A percentile compares a stretch with the other conserved stretches of the same genome.
These are phyloP conservation scores for Propsilocerus akamusi DNA, from an alignment of 1,140 invertebrate genomes.

Conservation along the genomic window DNA sequence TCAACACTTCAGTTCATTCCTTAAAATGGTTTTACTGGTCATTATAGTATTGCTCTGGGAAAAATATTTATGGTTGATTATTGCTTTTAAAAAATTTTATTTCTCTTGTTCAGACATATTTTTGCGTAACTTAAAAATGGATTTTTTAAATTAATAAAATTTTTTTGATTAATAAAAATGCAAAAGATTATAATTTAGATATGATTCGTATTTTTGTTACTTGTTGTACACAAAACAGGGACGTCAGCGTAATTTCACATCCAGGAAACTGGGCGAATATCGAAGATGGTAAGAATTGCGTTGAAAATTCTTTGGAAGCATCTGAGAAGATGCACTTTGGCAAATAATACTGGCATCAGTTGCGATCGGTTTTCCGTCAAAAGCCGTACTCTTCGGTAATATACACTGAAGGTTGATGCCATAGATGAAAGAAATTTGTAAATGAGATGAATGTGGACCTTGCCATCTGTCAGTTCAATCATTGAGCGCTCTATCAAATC, in stretches of 20 bases:
- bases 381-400: constrained; percentile 45
- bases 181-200: neutral
- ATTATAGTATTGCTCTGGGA: no score
- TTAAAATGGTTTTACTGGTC: no score
- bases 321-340: constrained; percentile 43
- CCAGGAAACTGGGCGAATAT: constrained; percentile 38
- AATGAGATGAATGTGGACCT: constrained; percentile 36
- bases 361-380: constrained; percentile 38
- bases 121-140: neutral
- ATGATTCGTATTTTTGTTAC: neutral
- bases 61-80: no score
- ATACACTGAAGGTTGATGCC: constrained; percentile 44
- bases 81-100: no score
- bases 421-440: constrained; percentile 38
- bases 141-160: neutral
- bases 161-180: neutral
- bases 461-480: constrained; percentile 23
- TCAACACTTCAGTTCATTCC: no score
- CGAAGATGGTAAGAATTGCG: constrained; percentile 35
- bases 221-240: neutral
- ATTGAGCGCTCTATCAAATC: constrained; percentile 31
- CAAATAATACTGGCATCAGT: constrained; percentile 38
- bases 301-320: constrained; percentile 38
- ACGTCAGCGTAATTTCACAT: constrained; percentile 29
- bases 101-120: neutral